Percentiles rank a stretch among this genome's conserved stretches.
Evolutionary conservation across 2,113 vertebrate species (phyloP).

Genomic region (Triplophysa tibetana): DNA sequence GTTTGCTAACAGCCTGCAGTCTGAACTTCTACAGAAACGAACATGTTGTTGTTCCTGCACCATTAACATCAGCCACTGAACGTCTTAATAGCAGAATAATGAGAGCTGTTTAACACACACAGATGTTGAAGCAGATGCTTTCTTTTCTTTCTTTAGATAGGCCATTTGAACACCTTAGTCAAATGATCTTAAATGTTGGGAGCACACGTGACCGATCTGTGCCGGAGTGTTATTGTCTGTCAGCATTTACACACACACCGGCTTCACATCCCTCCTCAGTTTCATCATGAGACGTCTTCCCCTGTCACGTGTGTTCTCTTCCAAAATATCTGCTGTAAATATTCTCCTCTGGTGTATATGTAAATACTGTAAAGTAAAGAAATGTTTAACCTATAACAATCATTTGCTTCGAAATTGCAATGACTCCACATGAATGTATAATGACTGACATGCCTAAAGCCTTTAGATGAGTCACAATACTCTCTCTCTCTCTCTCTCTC

Average conservation of each 20-base stretch:
- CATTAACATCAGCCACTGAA: conserved; percentile 19
- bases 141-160: conserved; percentile 16
- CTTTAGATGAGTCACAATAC: conserved; percentile 1
- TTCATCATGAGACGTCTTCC: too few species aligned
- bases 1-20: conserved; percentile 8
- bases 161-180: not conserved
- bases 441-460: too few species aligned
- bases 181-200: not conserved
- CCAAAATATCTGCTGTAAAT: too few species aligned
- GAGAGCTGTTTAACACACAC: not conserved
- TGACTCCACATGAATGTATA: too few species aligned
- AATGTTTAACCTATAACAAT: too few species aligned
- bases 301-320: too few species aligned
- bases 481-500: conserved; percentile 13
- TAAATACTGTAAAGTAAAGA: too few species aligned
- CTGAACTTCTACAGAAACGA: conserved; percentile 41
- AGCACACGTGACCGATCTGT: too few species aligned
- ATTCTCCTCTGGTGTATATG: too few species aligned
- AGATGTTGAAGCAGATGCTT: conserved; percentile 8
- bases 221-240: not conserved
- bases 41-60: conserved; percentile 24
- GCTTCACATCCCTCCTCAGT: too few species aligned
- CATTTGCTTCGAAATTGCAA: too few species aligned
- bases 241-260: too few species aligned
- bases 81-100: conserved; percentile 26